Evolutionary conservation across 2,888 invertebrate species (phyloP), one percentile per base, ranked within the genome.

Genomic region (Leucophenga maculata): DNA sequence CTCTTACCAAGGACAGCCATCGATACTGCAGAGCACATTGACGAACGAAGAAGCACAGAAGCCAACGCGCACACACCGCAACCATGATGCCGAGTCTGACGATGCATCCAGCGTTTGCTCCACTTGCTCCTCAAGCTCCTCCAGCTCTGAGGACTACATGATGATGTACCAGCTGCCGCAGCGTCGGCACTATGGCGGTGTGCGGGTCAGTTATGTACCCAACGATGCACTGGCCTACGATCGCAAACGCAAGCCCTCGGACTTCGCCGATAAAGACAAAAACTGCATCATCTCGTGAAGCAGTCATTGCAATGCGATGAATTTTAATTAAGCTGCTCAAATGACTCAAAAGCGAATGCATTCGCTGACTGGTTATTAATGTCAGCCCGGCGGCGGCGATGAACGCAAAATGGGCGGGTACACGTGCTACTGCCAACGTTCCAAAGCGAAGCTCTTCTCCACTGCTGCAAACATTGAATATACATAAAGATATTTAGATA

Each of bases 121-220:
- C 52, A 97, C 97, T 14, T 97, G 97, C 76, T 96, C 95, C 0
- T 96, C 95, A 0, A 93, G 93, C 54, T 96, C 95, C 0, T 93
- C 93, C 62, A 93, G 93, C 80, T 95, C 95, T 31, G 95, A 95
- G 16, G 96, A 96, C 67, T 96, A 96, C 75, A 95, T 95, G 76
- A 93, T 95, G 82, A 94, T 96, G 75, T 96, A 96, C 87, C 94
- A 95, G 73, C 89, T 96, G 79, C 96, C 96, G 3, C 93, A 95
- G 52, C 89, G 95, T 77, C 90, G 95, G 70, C 94, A 95, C 65
- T 95, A 95, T 86, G 95, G 95, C 68, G 96, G 96, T 52, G 95
- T 96, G 14, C 90, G 97, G 77, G 96, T 97, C 81, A 95, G 96
- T 11, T 97, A 97, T 89, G 97, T 97, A 75, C 97, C 97, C 78